phyloP scores from a whole-genome alignment of 2,113 vertebrate species.

The Tiliqua scincoides region DNA sequence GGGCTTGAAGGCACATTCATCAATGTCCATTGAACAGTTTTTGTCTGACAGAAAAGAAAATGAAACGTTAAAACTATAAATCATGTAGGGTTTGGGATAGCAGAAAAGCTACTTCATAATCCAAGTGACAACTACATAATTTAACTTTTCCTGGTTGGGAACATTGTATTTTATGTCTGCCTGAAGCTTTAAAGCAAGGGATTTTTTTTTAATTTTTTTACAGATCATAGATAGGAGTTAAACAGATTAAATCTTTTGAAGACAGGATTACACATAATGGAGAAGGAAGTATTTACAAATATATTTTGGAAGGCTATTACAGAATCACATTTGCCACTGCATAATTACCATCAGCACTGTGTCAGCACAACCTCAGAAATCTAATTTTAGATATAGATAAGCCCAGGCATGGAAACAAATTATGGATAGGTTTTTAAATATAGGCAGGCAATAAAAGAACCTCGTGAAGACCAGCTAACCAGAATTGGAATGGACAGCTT shows the following conservation, averaged over 20 bases:
- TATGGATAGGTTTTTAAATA: background rate
- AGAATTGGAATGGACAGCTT: background rate
- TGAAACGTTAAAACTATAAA: slow-evolving; percentile 72
- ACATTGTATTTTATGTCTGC: slow-evolving; percentile 49
- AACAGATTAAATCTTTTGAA: slow-evolving; percentile 50
- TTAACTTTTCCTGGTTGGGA: slow-evolving; percentile 56
- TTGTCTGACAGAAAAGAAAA: slow-evolving; percentile 79
- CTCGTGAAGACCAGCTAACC: background rate
- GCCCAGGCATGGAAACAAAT: slow-evolving; percentile 5
- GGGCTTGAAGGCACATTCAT: slow-evolving; percentile 70
- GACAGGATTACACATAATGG: slow-evolving; percentile 9
- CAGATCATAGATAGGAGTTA: slow-evolving; percentile 47
- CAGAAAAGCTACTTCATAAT: slow-evolving; percentile 64
- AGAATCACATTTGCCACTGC: background rate
- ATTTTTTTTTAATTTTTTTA: slow-evolving; percentile 27
- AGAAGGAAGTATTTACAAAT: slow-evolving; percentile 30
- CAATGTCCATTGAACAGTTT: slow-evolving; percentile 77
- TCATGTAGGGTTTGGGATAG: slow-evolving; percentile 62
- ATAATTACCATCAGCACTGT: slow-evolving; percentile 14
- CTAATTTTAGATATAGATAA: slow-evolving; percentile 2
- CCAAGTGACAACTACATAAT: slow-evolving; percentile 65
- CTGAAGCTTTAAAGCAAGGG: slow-evolving; percentile 58
- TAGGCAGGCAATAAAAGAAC: background rate
- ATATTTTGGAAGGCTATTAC: slow-evolving; percentile 20
- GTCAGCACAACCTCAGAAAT: background rate